These are phyloP conservation scores for Teleopsis dalmanni DNA, from an alignment of 1,140 invertebrate species.

Conservation along the genomic window DNA sequence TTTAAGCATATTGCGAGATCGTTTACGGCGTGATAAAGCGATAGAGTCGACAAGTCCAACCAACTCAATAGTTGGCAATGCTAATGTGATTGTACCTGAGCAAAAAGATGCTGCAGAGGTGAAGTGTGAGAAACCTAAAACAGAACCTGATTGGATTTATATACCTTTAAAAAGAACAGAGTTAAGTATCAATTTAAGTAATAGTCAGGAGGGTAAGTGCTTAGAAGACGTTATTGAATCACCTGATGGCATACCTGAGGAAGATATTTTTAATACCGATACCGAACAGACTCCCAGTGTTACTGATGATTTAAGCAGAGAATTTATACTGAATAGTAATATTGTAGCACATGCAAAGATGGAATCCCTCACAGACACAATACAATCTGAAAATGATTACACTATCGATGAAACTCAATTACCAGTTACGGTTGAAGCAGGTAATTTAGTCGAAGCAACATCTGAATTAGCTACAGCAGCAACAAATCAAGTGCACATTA, in stretches of 20 bases:
- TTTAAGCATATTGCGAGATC: slow-evolving; percentile 35
- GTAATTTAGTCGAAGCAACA: not conserved
- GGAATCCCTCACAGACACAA: slow-evolving; percentile 38
- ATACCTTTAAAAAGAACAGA: slow-evolving; percentile 29
- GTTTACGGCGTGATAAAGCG: slow-evolving; percentile 32
- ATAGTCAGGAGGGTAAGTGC: slow-evolving; percentile 30
- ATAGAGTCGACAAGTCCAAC: slow-evolving; percentile 28
- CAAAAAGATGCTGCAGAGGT: not conserved
- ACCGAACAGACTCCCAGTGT: slow-evolving; percentile 14
- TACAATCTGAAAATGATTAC: slow-evolving; percentile 34
- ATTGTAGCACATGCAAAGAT: slow-evolving; percentile 39
- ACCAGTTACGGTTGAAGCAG: slow-evolving; percentile 7
- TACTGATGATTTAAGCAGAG: slow-evolving; percentile 6
- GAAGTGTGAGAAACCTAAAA: slow-evolving; percentile 1
- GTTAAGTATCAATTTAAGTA: slow-evolving; percentile 31
- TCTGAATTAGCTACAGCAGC: not conserved
- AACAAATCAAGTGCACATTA: too few relatives aligned
- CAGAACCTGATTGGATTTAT: slow-evolving; percentile 36
- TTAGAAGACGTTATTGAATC: slow-evolving; percentile 31
- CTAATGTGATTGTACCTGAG: not conserved
- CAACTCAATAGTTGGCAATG: slow-evolving; percentile 4
- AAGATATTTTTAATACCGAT: slow-evolving; percentile 37
- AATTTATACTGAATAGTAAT: not conserved
- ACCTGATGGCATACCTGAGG: slow-evolving; percentile 30
- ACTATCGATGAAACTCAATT: slow-evolving; percentile 17